Base-by-base conservation (phyloP, 2,888 invertebrate genomes). In the Onchidella celtica region DNA sequence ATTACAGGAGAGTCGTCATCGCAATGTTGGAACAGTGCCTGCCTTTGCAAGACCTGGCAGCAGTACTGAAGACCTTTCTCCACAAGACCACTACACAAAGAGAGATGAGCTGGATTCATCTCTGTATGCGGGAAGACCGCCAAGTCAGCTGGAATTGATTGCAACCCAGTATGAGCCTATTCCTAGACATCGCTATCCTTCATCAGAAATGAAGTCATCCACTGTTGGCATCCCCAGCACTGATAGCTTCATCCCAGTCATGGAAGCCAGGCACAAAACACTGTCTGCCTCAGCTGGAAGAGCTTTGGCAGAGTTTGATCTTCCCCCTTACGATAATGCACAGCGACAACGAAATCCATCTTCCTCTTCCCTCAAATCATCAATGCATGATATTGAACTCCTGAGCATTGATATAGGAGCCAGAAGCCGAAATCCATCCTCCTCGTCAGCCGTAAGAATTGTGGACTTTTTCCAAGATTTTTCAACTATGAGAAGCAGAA, bases 331-430 rank as follows among this genome's bases (percentile, higher is more conserved):
- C 36, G 78, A 79, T 24, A 59, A 36, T 24, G n/a, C 63, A 1
- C 70, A 79, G 17, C 34, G 81, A 1, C 75, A 81, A 14, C 57
- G 81, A 47, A 75, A 81, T 34, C 74, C 68, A 9, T 81, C 81
- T n/a, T 3, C 81, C 1, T 81, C 81, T 4, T 81, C 81, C 14
- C 24, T 75, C 0, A 81, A 81, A 38, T 63, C 75, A 6, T 3
- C 36, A 17, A 47, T 66, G 0, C 40, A 29, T 3, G 79, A 80
- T 24, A 21, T 29, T 11, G 78, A 72, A 2, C 32, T 73, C 27
- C 29, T 27, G 2, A 68, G 34, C 21, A 32, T 69, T 21, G 81
- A 70, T 6, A 0, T 14, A 4, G 59, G 75, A 24, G 38, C 38
- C 6, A 17, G 81, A 61, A 81, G 81, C 47, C 17, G 81, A 34